Conservation (phyloP, 2,797 vertebrate species). For the Mus caroli region DNA sequence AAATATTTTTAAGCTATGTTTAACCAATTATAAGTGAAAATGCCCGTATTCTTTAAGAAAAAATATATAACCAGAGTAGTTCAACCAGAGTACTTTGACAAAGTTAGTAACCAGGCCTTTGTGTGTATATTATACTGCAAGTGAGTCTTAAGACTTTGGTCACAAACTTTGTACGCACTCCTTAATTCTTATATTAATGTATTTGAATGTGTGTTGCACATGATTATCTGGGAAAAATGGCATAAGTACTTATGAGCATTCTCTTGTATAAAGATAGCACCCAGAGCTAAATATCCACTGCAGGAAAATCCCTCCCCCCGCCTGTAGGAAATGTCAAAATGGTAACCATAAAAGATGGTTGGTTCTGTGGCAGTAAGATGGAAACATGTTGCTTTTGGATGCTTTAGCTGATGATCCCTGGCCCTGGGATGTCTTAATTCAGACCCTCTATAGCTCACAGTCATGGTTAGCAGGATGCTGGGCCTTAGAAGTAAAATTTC, state of each 20-base stretch:
- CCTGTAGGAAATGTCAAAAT: background rate
- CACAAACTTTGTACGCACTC: background rate
- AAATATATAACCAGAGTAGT: background rate
- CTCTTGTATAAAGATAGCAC: background rate
- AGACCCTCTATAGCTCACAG: background rate
- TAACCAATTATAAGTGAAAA: background rate
- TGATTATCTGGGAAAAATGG: background rate
- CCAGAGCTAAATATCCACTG: slow-evolving; percentile 12
- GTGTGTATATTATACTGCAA: background rate
- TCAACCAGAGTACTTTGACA: background rate
- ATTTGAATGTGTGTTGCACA: background rate
- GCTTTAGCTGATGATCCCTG: background rate
- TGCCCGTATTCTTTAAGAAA: background rate
- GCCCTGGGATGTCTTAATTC: background rate
- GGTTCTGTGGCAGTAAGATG: background rate
- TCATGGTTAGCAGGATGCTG: background rate
- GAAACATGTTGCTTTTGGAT: background rate
- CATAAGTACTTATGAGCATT: background rate
- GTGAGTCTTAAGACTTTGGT: background rate
- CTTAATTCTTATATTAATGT: background rate
- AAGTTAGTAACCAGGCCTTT: background rate
- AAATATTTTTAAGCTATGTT: background rate
- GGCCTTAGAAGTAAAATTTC: background rate
- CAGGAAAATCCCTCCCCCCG: background rate
- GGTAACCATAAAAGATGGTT: background rate